Evolutionary conservation across 2,888 invertebrate species (phyloP), one percentile per base, ranked within the genome.

Genomic region (Brenthis ino): DNA sequence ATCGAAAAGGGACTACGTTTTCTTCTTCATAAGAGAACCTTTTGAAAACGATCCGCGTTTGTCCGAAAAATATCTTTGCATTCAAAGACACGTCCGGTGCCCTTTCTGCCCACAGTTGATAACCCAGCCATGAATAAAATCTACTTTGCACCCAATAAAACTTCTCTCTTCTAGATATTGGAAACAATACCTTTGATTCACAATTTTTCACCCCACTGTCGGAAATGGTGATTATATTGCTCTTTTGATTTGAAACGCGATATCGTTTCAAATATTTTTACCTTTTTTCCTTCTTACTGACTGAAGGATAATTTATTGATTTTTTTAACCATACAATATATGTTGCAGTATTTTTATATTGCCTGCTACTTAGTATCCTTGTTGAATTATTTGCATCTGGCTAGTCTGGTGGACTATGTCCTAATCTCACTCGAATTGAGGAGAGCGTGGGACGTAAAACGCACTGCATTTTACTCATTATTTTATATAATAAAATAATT

Each of bases 81-180:
- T 91, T 92, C 91, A 82, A 85, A 78, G 81, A 82, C 85, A 85
- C 83, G 87, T 91, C 91, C 89, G 89, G 84, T 77, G 76, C 80
- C 81, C 80, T 79, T 78, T 79, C 79, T 78, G 80, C 77, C 81
- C 82, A 83, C 37, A 84, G 85, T 84, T 90, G 88, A 89, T 87
- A 84, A 85, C 81, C 85, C 82, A 82, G 81, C 85, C 85, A 83
- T 88, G 88, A 91, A 89, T 91, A 89, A 92, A 89, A 86, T 87
- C 86, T 88, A 91, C 92, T 91, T 91, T 89, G 90, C 87, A 86
- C 88, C 85, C 87, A 88, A 91, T 91, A 91, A 91, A 91, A 91
- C 84, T 90, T 89, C 86, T 84, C 89, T 85, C 84, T 84, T 81
- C 77, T 72, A 77, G 86, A 88, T 89, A 89, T 91, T 90, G 91